Percentiles rank a stretch among this genome's conserved stretches.
Conservation (phyloP, 2,888 invertebrate species). For the Pseudococcus jackbeardsleyi region DNA sequence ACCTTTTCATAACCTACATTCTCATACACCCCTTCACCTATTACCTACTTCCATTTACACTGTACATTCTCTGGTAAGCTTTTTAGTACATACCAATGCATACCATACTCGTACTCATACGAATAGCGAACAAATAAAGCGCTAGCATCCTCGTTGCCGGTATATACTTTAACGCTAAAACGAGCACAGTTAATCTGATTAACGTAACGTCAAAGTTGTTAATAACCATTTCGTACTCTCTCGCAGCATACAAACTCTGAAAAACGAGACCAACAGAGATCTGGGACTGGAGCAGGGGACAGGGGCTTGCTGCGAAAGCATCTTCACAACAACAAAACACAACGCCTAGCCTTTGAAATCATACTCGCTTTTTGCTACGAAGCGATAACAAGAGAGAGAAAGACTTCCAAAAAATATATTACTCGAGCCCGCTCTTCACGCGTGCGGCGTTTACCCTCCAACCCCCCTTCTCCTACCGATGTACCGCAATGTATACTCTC, state of each 20-base stretch:
- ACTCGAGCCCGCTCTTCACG: neutral
- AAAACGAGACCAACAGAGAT: too few species aligned
- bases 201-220: constrained; percentile 42
- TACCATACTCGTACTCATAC: neutral
- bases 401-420: constrained; percentile 22
- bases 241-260: neutral
- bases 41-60: too few species aligned
- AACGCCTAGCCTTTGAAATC: constrained; percentile 15
- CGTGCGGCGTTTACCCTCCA: neutral
- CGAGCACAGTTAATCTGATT: constrained; percentile 33
- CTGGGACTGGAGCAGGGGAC: neutral
- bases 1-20: too few species aligned
- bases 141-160: neutral
- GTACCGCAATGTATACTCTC: constrained; percentile 2
- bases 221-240: constrained; percentile 30
- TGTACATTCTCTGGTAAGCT: too few species aligned
- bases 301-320: neutral
- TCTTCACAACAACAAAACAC: constrained; percentile 1
- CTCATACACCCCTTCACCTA: too few species aligned
- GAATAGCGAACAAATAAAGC: neutral
- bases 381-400: neutral
- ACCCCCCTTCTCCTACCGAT: neutral
- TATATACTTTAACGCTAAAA: constrained; percentile 28
- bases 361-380: constrained; percentile 31
- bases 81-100: neutral